Conservation (phyloP, 1,140 invertebrate species). For the Teleogryllus occipitalis region DNA sequence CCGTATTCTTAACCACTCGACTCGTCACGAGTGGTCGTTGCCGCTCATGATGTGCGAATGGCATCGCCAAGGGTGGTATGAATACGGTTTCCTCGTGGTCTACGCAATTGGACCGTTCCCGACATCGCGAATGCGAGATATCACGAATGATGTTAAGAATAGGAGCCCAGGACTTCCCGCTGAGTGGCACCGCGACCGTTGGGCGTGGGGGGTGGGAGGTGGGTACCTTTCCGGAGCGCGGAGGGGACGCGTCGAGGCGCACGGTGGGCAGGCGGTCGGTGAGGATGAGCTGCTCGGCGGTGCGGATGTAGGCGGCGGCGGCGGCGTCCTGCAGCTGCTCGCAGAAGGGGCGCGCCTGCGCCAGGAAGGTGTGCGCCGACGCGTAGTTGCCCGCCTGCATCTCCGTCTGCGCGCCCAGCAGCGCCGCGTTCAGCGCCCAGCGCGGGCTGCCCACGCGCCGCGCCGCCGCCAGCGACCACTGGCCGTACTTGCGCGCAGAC, state of each 20-base stretch:
- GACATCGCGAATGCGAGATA: too few species aligned
- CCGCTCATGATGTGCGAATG: too few species aligned
- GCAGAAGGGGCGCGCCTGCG: not conserved
- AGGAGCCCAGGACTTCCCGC: too few species aligned
- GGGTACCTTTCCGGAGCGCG: too few species aligned
- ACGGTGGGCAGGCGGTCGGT: not conserved
- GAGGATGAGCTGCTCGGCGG: not conserved
- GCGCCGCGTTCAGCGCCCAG: not conserved
- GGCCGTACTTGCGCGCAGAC: not conserved
- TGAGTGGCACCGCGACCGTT: too few species aligned
- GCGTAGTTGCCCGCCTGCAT: not conserved
- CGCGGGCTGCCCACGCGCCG: not conserved
- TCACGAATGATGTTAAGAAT: too few species aligned
- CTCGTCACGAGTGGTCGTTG: too few species aligned
- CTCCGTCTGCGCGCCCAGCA: not conserved
- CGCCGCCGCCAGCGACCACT: not conserved
- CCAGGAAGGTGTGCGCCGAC: not conserved
- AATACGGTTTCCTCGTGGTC: too few species aligned
- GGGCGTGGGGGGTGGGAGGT: too few species aligned
- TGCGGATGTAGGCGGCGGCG: not conserved
- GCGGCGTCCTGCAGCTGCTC: not conserved
- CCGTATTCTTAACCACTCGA: too few species aligned
- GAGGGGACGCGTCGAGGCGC: not conserved
- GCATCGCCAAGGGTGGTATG: too few species aligned
- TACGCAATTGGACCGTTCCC: too few species aligned